These are phyloP conservation scores for Nestor notabilis DNA, from an alignment of 2,113 vertebrate genomes.

Conservation along the genomic window DNA sequence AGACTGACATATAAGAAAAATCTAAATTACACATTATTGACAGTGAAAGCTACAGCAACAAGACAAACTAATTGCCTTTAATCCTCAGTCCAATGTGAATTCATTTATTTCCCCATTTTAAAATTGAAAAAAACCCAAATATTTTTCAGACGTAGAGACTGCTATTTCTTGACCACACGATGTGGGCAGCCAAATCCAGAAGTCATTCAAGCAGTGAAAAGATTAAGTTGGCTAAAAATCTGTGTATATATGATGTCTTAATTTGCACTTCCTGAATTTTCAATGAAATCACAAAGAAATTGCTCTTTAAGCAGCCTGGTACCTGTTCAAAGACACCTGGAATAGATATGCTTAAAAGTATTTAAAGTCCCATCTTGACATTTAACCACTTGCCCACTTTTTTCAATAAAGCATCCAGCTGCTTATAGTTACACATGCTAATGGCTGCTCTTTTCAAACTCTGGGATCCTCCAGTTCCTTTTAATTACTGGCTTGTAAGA, in stretches of 20 bases:
- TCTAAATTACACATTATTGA: not conserved
- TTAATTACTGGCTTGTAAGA: conserved; percentile 13
- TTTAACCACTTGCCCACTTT: not conserved
- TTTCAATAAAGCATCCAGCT: not conserved
- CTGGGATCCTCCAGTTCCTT: not conserved
- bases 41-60: not conserved
- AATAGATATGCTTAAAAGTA: not conserved
- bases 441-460: not conserved
- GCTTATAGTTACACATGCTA: not conserved
- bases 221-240: not conserved
- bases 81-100: not conserved
- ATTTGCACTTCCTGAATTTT: not conserved
- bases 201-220: not conserved
- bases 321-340: not conserved
- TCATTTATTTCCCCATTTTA: not conserved
- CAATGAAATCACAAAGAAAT: not conserved
- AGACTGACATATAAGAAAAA: not conserved
- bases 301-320: not conserved
- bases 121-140: not conserved
- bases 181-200: not conserved
- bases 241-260: not conserved
- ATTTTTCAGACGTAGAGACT: not conserved
- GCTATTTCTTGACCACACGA: not conserved
- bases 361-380: not conserved
- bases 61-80: not conserved